These are phyloP conservation scores for Trissolcus basalis DNA, from an alignment of 1,140 invertebrate genomes.

Conservation along the genomic window DNA sequence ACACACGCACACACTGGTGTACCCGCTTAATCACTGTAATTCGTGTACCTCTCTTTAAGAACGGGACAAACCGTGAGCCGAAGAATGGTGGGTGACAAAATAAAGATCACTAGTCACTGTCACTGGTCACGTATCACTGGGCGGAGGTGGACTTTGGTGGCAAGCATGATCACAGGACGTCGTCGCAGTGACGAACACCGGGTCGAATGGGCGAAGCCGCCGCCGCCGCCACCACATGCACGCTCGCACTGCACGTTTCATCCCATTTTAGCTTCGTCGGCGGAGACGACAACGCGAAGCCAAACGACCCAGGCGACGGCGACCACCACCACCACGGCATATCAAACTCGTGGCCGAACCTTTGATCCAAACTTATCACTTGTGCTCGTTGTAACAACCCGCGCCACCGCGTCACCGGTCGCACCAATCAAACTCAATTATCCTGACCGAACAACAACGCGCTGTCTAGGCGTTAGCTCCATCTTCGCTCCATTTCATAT, in stretches of 20 bases:
- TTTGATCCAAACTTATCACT: slow-evolving; percentile 2
- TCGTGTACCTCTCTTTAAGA: too few relatives aligned
- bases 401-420: not conserved
- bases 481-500: not conserved
- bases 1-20: too few relatives aligned
- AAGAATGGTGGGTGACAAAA: too few relatives aligned
- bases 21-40: too few relatives aligned
- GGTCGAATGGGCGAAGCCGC: slow-evolving; percentile 31
- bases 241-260: slow-evolving; percentile 67
- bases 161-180: slow-evolving; percentile 8
- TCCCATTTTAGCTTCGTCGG: slow-evolving; percentile 63
- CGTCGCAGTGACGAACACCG: slow-evolving; percentile 20
- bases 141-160: not conserved
- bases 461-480: not conserved
- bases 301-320: slow-evolving; percentile 35
- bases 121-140: too few relatives aligned
- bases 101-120: too few relatives aligned
- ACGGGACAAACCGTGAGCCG: too few relatives aligned
- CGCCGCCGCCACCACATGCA: slow-evolving; percentile 62
- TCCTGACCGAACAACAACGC: not conserved
- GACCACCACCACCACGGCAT: slow-evolving; percentile 30
- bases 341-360: slow-evolving; percentile 11
- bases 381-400: not conserved
- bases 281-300: slow-evolving; percentile 30
- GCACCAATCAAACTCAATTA: not conserved